Conservation (phyloP, 2,113 vertebrate species). For the Hemicordylus capensis region DNA sequence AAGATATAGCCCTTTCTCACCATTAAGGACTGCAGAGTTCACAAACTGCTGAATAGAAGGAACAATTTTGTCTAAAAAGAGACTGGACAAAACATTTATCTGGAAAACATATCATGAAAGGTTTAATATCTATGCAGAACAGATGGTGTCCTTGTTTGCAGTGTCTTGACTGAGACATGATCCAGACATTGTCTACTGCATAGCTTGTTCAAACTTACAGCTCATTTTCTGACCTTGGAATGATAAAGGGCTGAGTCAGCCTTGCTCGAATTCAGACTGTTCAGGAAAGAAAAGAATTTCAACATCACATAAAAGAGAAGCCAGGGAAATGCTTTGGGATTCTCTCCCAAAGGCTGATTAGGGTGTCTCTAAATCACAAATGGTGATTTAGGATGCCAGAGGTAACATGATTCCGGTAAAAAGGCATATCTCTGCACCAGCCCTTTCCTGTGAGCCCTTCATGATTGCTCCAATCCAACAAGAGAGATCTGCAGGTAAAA, state of each 20-base stretch:
- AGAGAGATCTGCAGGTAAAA: not conserved
- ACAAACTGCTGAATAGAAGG: not conserved
- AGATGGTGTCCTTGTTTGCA: constrained; percentile 34
- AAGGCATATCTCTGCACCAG: too few relatives aligned
- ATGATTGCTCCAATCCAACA: not conserved
- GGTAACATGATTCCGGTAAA: too few relatives aligned
- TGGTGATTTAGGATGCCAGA: constrained; percentile 8
- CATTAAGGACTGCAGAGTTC: not conserved
- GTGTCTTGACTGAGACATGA: constrained; percentile 6
- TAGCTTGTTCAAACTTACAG: constrained; percentile 11
- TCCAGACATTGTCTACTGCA: constrained; percentile 8
- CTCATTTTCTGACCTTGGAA: constrained; percentile 57
- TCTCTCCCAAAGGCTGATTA: not conserved
- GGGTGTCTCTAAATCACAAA: not conserved
- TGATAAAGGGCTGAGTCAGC: constrained; percentile 62
- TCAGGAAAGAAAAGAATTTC: constrained; percentile 26
- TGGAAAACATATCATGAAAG: not conserved
- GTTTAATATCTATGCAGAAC: not conserved
- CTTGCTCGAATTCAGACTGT: constrained; percentile 28
- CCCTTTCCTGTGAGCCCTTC: too few relatives aligned
- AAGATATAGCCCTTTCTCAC: not conserved
- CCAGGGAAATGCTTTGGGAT: not conserved
- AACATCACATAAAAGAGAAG: constrained; percentile 9
- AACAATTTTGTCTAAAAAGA: constrained; percentile 2
- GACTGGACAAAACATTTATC: constrained; percentile 1